A percentile compares a stretch with the other conserved stretches of the same genome.
These are phyloP conservation scores for Artibeus jamaicensis DNA, from an alignment of 2,797 vertebrate genomes.

Conservation along the genomic window DNA sequence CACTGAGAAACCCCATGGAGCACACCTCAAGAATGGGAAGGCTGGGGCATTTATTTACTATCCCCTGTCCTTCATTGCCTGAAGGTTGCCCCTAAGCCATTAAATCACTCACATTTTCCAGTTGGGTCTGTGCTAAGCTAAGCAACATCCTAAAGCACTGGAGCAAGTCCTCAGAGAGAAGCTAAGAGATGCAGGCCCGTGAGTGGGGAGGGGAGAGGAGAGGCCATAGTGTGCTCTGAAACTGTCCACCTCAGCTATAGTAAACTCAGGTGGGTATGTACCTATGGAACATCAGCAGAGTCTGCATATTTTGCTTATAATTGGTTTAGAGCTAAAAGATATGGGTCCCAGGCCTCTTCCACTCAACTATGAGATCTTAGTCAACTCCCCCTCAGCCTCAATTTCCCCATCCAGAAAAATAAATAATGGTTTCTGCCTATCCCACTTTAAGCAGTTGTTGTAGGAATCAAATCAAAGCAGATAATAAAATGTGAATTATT, in stretches of 20 bases:
- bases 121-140: background rate
- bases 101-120: background rate
- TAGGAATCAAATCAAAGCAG: constrained; percentile 25
- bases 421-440: background rate
- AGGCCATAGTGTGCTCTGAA: background rate
- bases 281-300: background rate
- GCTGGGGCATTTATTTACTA: background rate
- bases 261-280: background rate
- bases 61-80: background rate
- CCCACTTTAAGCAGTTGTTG: background rate
- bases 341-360: background rate
- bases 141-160: background rate
- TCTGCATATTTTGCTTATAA: background rate
- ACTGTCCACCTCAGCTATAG: background rate
- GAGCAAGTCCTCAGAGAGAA: background rate
- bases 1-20: background rate
- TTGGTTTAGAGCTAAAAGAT: background rate
- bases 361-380: background rate
- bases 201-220: background rate
- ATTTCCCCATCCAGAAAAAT: background rate
- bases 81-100: background rate
- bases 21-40: background rate
- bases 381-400: background rate
- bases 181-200: background rate
- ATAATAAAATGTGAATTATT: constrained; percentile 29